Conservation (phyloP, 2,797 vertebrate species). For the Graptemys geographica region DNA sequence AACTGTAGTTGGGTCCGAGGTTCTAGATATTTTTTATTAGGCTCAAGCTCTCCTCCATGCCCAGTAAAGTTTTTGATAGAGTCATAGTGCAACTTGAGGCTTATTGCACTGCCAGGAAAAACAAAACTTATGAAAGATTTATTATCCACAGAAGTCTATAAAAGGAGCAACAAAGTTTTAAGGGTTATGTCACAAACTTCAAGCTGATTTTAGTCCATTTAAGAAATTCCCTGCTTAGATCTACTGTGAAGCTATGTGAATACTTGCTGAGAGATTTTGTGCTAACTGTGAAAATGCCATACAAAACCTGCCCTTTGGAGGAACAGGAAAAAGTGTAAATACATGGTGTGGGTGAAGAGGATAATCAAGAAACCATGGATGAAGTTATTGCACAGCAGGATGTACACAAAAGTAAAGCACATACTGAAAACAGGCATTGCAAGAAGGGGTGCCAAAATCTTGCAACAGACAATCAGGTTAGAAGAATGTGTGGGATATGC, state of each 20-base stretch:
- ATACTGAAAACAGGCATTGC: not conserved
- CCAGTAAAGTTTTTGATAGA: not conserved
- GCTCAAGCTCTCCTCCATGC: not conserved
- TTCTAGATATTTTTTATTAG: not conserved
- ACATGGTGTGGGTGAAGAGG: not conserved
- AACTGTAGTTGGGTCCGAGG: not conserved
- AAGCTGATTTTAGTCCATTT: not conserved
- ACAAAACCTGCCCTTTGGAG: not conserved
- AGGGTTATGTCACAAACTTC: fast-evolving
- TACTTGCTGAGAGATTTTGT: not conserved
- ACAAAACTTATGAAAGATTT: not conserved
- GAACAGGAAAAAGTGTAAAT: not conserved
- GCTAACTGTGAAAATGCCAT: not conserved
- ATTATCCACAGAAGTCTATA: not conserved
- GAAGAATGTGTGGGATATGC: not conserved
- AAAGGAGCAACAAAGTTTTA: not conserved
- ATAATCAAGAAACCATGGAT: not conserved
- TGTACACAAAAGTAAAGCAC: not conserved
- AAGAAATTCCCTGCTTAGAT: not conserved
- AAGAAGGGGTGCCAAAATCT: not conserved
- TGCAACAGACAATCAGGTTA: not conserved
- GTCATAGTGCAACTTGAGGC: not conserved
- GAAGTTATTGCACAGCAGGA: not conserved
- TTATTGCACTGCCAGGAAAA: not conserved
- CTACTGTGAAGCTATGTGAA: not conserved